These are phyloP conservation scores for Odontamblyopus rebecca DNA, from an alignment of 2,797 vertebrate species.

Conservation along the genomic window DNA sequence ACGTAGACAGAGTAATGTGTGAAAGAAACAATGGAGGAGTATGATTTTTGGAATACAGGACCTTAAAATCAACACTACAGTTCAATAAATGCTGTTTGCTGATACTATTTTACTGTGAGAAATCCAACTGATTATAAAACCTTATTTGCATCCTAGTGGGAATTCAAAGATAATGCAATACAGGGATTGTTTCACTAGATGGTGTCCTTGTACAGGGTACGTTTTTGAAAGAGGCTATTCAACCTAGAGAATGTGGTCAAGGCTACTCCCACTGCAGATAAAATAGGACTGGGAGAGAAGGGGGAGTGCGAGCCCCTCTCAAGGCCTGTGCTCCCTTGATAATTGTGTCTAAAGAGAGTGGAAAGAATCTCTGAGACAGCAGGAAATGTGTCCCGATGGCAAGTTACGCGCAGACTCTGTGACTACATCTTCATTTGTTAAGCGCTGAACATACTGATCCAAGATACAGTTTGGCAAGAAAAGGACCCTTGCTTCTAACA, in stretches of 20 bases:
- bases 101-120: no score
- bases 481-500: conserved; percentile 52
- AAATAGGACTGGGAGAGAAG: conserved; percentile 58
- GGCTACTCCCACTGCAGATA: conserved; percentile 73
- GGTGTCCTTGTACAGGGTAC: conserved; percentile 55
- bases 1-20: no score
- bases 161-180: conserved; percentile 37
- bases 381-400: conserved; percentile 69
- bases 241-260: conserved; percentile 66
- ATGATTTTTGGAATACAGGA: no score
- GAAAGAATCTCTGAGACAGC: conserved; percentile 77
- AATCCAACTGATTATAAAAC: no score
- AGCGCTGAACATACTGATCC: conserved; percentile 63
- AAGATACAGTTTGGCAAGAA: conserved; percentile 56
- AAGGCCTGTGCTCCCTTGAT: conserved; percentile 68
- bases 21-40: no score
- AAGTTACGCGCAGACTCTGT: conserved; percentile 59
- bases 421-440: conserved; percentile 64
- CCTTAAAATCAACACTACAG: no score
- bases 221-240: conserved; percentile 56
- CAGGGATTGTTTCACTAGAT: conserved; percentile 62
- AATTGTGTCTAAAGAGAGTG: conserved; percentile 73
- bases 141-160: no score
- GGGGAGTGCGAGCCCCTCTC: conserved; percentile 51
- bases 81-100: no score